phyloP scores from a whole-genome alignment of 2,888 invertebrate species.

The Metopia argyrocephala region DNA sequence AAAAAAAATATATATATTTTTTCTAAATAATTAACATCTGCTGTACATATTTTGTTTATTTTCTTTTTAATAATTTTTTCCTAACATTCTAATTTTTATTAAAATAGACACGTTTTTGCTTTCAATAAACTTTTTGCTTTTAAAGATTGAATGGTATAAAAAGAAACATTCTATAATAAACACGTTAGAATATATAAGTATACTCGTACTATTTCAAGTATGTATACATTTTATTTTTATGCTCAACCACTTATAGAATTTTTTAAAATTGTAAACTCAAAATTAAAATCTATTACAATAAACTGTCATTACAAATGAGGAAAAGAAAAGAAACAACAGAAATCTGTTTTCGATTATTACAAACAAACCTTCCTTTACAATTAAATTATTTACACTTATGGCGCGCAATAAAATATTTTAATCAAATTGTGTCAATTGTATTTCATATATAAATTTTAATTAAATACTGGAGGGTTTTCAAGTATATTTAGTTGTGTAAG shows the following conservation, averaged over 20 bases:
- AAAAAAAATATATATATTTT: neutral
- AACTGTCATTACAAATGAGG: no score
- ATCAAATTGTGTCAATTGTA: constrained; percentile 16
- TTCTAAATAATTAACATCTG: neutral
- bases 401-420: neutral
- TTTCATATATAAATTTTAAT: neutral
- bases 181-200: no score
- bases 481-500: neutral
- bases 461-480: neutral
- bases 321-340: no score
- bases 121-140: neutral
- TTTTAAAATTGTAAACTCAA: no score
- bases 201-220: no score
- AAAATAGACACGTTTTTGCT: neutral
- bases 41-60: neutral
- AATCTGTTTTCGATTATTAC: no score
- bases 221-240: no score
- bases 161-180: neutral
- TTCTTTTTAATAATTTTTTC: neutral
- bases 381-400: neutral
- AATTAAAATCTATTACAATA: no score
- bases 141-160: neutral
- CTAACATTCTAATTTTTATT: neutral
- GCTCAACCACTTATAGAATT: no score
- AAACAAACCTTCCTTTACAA: neutral